A percentile compares a stretch with the other conserved stretches of the same genome.
Conservation (phyloP, 2,113 vertebrate species). For the Hippocampus guttulatus region DNA sequence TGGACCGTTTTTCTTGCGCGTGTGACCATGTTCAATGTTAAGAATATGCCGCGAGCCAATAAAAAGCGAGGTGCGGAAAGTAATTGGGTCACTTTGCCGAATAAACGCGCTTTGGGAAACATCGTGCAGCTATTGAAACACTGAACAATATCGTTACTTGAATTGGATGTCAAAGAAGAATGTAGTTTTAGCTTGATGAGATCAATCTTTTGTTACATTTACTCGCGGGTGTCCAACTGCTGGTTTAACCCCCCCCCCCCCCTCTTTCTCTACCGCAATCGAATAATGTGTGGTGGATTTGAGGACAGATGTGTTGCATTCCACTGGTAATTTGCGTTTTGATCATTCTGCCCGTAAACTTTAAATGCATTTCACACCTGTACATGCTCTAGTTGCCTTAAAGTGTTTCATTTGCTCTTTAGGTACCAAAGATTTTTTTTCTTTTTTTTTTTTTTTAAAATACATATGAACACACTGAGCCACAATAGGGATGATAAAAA, state of each 20-base stretch:
- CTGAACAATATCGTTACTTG: slow-evolving; percentile 29
- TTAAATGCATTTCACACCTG: slow-evolving; percentile 56
- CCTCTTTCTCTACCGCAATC: slow-evolving; percentile 13
- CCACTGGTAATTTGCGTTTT: slow-evolving; percentile 41
- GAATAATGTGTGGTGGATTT: slow-evolving; percentile 9
- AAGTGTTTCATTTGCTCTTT: slow-evolving; percentile 49
- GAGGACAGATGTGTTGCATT: slow-evolving; percentile 22
- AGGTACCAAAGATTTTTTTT: slow-evolving; percentile 69
- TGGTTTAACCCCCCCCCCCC: background rate
- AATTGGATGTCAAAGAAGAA: slow-evolving; percentile 24
- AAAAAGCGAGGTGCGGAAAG: background rate
- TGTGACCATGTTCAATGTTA: background rate
- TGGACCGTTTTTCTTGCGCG: background rate
- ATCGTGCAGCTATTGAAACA: slow-evolving; percentile 4
- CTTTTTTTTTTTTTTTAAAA: slow-evolving; percentile 38
- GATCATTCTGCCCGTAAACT: background rate
- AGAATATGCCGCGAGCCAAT: background rate
- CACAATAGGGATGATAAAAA: slow-evolving; percentile 34
- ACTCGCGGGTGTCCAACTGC: slow-evolving; percentile 15
- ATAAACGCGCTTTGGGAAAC: background rate
- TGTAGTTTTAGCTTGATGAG: slow-evolving; percentile 58
- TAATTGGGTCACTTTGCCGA: background rate
- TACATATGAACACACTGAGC: slow-evolving; percentile 38
- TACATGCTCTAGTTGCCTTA: slow-evolving; percentile 76
- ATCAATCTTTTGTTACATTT: slow-evolving; percentile 3